These are phyloP conservation scores for Acropora yongei DNA, from an alignment of 64 coral and sea anemone genomes.

Conservation along the genomic window DNA sequence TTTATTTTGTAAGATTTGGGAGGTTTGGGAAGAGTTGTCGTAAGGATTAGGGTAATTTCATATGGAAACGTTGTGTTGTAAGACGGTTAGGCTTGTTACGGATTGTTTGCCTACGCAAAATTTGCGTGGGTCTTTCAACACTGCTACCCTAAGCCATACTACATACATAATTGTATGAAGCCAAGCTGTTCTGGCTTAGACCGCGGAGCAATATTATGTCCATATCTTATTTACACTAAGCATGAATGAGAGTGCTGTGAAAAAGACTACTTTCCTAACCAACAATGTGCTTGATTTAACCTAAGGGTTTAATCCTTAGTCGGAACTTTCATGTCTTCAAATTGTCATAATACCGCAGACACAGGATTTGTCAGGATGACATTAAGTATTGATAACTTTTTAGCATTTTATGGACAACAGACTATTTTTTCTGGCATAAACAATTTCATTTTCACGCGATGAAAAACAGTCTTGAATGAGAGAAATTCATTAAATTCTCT, in stretches of 20 bases:
- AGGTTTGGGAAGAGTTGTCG: too few species aligned
- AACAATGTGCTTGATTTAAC: too few species aligned
- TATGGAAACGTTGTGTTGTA: too few species aligned
- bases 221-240: not conserved
- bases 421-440: not conserved
- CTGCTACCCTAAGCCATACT: not conserved
- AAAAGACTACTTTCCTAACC: not conserved
- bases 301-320: not conserved
- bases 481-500: too few species aligned
- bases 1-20: too few species aligned
- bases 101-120: not conserved
- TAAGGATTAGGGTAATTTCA: too few species aligned
- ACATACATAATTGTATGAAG: too few species aligned
- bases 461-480: not conserved
- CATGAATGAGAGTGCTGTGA: not conserved
- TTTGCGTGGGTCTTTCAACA: not conserved
- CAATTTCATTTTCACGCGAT: not conserved
- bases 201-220: slow-evolving; percentile 2
- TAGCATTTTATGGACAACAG: not conserved
- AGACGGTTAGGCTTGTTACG: too few species aligned
- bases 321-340: not conserved
- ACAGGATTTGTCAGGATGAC: not conserved
- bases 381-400: not conserved
- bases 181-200: not conserved
- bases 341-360: not conserved